Conservation (phyloP, 2,113 vertebrate species). For the Phasianus colchicus region DNA sequence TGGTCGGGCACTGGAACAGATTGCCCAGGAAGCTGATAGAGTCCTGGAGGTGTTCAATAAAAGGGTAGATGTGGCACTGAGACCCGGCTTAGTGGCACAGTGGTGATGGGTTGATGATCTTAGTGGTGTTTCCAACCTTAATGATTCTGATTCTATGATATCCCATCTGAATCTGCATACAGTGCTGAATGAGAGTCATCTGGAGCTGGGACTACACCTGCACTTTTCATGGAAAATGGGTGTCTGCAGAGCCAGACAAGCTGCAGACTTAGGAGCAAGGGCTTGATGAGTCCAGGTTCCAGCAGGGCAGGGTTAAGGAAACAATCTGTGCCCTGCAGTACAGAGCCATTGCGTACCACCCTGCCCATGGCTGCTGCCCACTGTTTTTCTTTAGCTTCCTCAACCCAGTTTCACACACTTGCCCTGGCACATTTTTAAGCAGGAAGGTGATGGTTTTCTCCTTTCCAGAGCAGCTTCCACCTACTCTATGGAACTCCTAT, state of each 20-base stretch:
- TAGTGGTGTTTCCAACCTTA: too few species aligned
- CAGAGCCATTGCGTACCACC: accelerated
- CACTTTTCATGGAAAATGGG: background rate
- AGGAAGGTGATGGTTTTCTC: background rate
- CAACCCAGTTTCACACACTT: background rate
- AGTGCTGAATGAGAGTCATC: background rate
- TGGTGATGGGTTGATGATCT: too few species aligned
- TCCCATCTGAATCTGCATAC: background rate
- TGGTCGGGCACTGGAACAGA: too few species aligned
- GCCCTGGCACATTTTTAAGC: background rate
- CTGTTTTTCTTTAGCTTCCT: background rate
- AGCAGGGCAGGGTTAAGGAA: background rate
- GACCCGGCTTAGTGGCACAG: too few species aligned
- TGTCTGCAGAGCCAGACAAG: background rate
- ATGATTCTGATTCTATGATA: too few species aligned
- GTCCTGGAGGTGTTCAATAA: too few species aligned
- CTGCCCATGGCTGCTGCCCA: background rate
- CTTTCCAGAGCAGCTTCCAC: background rate
- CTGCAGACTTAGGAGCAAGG: background rate
- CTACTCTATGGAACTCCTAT: accelerated
- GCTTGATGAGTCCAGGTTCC: background rate
- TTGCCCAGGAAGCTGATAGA: too few species aligned
- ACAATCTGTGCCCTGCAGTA: background rate
- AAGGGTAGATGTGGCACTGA: too few species aligned
- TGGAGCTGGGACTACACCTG: background rate